phyloP scores from a whole-genome alignment of 2,113 vertebrate genomes.

The Orthonyx spaldingii region DNA sequence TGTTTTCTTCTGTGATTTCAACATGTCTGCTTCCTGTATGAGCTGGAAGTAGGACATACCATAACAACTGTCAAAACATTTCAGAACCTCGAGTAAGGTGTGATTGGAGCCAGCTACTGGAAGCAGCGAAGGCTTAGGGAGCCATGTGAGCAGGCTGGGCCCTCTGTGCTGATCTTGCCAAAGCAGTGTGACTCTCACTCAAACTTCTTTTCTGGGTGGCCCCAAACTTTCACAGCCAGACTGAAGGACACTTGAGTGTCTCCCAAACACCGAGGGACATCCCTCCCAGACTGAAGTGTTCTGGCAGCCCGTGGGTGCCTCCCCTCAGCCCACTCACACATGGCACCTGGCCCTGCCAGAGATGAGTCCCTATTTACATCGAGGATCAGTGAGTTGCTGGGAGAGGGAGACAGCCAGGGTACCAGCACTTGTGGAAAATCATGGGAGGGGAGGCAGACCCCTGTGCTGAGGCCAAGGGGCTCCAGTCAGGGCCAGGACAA shows the following conservation, averaged over 20 bases:
- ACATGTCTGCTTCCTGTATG: neutral
- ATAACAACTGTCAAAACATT: neutral
- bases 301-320: neutral
- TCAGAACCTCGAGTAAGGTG: neutral
- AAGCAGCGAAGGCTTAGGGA: neutral
- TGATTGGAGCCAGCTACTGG: neutral
- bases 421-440: neutral
- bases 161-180: neutral
- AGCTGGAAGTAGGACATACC: constrained; percentile 35
- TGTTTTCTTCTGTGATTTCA: constrained; percentile 43
- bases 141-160: neutral
- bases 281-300: neutral
- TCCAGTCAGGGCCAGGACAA: neutral
- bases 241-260: neutral
- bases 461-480: neutral
- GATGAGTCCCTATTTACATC: neutral
- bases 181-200: neutral
- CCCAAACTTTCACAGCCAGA: neutral
- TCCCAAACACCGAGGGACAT: neutral
- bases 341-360: accelerated
- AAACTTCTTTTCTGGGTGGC: neutral
- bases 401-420: neutral
- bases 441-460: neutral
- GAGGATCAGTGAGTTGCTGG: neutral
- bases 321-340: neutral